A percentile compares a stretch with the other conserved stretches of the same genome.
phyloP scores from a whole-genome alignment of 2,113 vertebrate genomes.

The Carassius gibelio region DNA sequence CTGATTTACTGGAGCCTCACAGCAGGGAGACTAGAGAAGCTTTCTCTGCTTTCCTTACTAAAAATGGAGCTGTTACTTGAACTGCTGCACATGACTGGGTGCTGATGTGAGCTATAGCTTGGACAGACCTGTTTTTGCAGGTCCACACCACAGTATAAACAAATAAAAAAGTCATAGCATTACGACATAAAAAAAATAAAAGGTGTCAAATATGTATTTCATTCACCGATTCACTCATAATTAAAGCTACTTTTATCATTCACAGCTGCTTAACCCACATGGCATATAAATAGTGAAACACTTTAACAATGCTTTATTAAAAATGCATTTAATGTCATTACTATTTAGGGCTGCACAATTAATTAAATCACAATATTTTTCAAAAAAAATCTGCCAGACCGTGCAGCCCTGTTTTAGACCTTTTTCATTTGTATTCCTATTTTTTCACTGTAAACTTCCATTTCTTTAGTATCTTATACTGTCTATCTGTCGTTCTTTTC shows the following conservation, averaged over 20 bases:
- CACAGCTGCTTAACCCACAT: background rate
- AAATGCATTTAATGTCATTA: background rate
- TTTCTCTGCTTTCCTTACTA: slow-evolving; percentile 30
- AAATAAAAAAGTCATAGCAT: background rate
- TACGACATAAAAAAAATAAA: background rate
- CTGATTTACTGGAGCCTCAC: slow-evolving; percentile 5
- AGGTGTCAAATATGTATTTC: background rate
- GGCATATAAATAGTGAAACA: background rate
- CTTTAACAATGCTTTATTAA: slow-evolving; percentile 20
- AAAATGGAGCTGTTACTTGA: slow-evolving; percentile 6
- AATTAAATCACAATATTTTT: background rate
- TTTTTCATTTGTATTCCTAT: slow-evolving; percentile 1
- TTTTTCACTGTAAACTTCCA: background rate
- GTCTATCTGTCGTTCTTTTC: slow-evolving; percentile 77
- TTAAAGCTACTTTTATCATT: background rate
- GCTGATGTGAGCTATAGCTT: background rate
- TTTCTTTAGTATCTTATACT: slow-evolving; percentile 3
- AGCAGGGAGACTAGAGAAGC: background rate
- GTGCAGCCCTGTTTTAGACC: slow-evolving; percentile 1
- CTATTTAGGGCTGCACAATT: slow-evolving; percentile 5
- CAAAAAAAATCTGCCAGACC: background rate
- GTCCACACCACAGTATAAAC: background rate
- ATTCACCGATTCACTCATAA: background rate
- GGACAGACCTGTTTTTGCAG: background rate
- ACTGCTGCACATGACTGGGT: background rate